Evolutionary conservation across 1,140 invertebrate genomes (phyloP).

Genomic region (Planococcus citri): DNA sequence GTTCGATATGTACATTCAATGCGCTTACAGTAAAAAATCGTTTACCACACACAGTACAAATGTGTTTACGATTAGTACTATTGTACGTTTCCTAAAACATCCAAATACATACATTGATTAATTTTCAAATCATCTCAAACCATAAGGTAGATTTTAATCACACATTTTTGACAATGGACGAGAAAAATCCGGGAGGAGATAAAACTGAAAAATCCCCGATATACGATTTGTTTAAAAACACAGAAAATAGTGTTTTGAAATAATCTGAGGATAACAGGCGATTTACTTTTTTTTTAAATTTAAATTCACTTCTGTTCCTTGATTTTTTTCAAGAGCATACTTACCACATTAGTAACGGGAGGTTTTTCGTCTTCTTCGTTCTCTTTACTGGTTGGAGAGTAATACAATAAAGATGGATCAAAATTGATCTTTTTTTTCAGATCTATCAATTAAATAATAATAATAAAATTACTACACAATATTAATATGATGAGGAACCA

Average conservation of each 20-base stretch:
- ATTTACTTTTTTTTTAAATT: too few relatives aligned
- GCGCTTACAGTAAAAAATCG: neutral
- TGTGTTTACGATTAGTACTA: constrained; percentile 8
- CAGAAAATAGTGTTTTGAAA: neutral
- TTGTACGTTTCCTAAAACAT: constrained; percentile 11
- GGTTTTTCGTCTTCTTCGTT: neutral
- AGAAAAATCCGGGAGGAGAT: neutral
- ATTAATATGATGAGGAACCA: neutral
- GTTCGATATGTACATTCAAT: neutral
- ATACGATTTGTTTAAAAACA: neutral
- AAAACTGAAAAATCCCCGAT: neutral
- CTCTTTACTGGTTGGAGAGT: neutral
- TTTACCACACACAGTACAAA: constrained; percentile 14
- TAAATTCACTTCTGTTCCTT: too few relatives aligned
- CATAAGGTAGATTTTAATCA: too few relatives aligned
- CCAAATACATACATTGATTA: neutral
- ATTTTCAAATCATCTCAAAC: too few relatives aligned
- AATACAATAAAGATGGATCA: neutral
- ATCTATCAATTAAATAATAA: constrained; percentile 1
- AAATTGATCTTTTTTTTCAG: constrained; percentile 16
- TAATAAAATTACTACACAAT: neutral
- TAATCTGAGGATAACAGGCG: too few relatives aligned
- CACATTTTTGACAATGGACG: too few relatives aligned
- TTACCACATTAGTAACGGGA: constrained; percentile 3
- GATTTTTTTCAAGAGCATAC: neutral